Conservation (phyloP, 2,797 vertebrate genomes). For the Garrulus glandarius region DNA sequence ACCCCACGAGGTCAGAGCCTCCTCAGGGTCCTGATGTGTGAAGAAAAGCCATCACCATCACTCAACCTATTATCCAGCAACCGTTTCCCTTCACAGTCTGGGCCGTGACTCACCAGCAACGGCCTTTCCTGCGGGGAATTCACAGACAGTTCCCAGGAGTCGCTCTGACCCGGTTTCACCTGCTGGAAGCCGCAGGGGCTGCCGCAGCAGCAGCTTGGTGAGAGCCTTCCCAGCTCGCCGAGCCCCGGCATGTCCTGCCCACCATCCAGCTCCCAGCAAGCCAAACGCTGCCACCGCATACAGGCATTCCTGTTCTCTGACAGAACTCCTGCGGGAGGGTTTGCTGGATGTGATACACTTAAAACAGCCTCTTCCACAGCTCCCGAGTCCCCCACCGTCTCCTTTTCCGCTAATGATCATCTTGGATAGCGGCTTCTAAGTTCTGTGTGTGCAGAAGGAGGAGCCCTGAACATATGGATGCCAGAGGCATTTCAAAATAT, state of each 20-base stretch:
- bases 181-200: background rate
- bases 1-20: background rate
- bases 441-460: background rate
- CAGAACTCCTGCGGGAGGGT: background rate
- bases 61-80: background rate
- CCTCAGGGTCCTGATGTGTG: background rate
- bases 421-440: background rate
- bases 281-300: rapidly evolving
- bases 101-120: background rate
- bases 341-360: background rate
- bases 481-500: background rate
- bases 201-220: background rate
- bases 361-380: background rate
- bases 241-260: background rate
- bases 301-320: background rate
- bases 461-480: background rate
- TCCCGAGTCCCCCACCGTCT: rapidly evolving
- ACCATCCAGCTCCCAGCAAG: background rate
- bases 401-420: background rate
- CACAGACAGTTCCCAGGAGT: background rate
- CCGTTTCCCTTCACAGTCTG: background rate
- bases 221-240: background rate
- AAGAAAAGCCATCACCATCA: background rate
- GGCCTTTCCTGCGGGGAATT: background rate
- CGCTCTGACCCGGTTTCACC: background rate